Conservation (phyloP, 2,888 invertebrate genomes). For the Athetis lepigone region DNA sequence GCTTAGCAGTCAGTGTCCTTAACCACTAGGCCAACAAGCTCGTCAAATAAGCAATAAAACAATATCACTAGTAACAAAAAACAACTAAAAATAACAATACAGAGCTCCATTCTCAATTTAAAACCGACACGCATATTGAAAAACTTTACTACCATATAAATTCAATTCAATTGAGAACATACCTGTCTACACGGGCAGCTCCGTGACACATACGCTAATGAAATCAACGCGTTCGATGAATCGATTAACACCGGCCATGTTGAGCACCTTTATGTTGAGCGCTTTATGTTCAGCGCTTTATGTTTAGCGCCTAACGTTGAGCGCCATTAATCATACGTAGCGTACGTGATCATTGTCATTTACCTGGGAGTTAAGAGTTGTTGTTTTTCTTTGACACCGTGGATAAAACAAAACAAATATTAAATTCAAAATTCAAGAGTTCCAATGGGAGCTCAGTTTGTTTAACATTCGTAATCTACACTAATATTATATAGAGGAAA, state of each 20-base stretch:
- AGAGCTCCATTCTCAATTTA: not conserved
- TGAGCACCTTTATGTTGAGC: constrained; percentile 32
- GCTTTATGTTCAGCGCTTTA: constrained; percentile 25
- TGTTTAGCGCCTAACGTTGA: constrained; percentile 20
- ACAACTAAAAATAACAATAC: too few species aligned
- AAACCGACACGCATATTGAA: not conserved
- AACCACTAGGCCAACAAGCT: too few species aligned
- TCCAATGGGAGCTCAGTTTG: too few species aligned
- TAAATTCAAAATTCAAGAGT: too few species aligned
- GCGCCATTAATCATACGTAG: constrained; percentile 29
- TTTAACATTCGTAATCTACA: too few species aligned
- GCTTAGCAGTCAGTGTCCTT: too few species aligned
- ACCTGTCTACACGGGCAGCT: not conserved
- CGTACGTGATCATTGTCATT: constrained; percentile 11
- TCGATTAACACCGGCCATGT: constrained; percentile 57
- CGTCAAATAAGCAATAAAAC: too few species aligned
- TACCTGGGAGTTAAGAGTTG: not conserved
- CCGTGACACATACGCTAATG: constrained; percentile 51
- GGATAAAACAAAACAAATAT: too few species aligned
- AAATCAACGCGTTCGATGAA: constrained; percentile 67
- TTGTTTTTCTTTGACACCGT: not conserved
- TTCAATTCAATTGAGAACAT: constrained; percentile 11
- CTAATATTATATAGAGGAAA: too few species aligned
- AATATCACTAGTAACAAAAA: too few species aligned
- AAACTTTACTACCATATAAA: not conserved